A percentile compares a stretch with the other conserved stretches of the same genome.
Conservation (phyloP, 2,797 vertebrate species). For the Menidia menidia region DNA sequence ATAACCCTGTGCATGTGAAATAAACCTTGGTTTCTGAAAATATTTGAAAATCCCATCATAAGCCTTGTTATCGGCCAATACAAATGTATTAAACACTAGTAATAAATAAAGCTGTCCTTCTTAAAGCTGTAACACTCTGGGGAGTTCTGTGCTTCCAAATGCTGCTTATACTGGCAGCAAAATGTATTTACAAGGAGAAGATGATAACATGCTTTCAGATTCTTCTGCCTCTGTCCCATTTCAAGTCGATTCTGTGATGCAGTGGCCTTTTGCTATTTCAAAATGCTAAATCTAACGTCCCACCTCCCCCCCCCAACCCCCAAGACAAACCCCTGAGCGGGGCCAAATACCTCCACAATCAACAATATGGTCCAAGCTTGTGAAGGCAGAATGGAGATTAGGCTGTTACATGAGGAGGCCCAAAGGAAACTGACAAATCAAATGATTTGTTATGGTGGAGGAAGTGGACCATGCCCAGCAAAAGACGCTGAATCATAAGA, state of each 20-base stretch:
- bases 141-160: constrained; percentile 41
- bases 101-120: constrained; percentile 28
- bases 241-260: constrained; percentile 34
- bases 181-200: constrained; percentile 41
- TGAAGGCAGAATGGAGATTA: constrained; percentile 66
- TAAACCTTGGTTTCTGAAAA: constrained; percentile 11
- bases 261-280: constrained; percentile 39
- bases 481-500: constrained; percentile 58
- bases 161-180: constrained; percentile 53
- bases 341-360: constrained; percentile 38
- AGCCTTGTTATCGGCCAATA: constrained; percentile 9
- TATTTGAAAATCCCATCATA: constrained; percentile 12
- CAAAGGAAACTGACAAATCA: constrained; percentile 61
- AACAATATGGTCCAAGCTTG: constrained; percentile 57
- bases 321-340: constrained; percentile 44
- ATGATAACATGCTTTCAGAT: constrained; percentile 43
- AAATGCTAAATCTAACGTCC: constrained; percentile 37
- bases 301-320: constrained; percentile 40
- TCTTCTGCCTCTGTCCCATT: constrained; percentile 29
- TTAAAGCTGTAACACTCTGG: constrained; percentile 10
- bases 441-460: constrained; percentile 62
- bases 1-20: background rate
- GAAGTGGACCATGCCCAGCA: constrained; percentile 51
- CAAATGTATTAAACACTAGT: constrained; percentile 29
- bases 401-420: constrained; percentile 63